Conservation (phyloP, 2,888 invertebrate species). For the Aelia acuminata region DNA sequence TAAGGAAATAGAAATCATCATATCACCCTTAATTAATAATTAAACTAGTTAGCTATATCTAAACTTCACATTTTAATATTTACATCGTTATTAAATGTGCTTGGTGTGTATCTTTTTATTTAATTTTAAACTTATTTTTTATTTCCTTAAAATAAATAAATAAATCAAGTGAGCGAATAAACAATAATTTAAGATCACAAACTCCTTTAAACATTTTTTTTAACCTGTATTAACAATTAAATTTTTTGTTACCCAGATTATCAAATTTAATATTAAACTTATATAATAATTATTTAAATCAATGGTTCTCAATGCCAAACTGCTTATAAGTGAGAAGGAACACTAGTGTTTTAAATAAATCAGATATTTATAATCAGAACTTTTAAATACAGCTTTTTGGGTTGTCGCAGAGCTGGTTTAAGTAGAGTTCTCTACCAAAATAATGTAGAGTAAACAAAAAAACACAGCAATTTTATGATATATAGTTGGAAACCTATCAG, state of each 20-base stretch:
- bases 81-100: constrained; percentile 29
- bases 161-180: constrained; percentile 25
- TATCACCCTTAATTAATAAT: constrained; percentile 5
- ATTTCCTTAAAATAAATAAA: constrained; percentile 3
- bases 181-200: background rate
- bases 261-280: background rate
- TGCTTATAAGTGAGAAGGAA: too few relatives aligned
- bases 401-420: too few relatives aligned
- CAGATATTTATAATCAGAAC: too few relatives aligned
- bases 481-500: too few relatives aligned
- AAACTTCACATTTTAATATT: constrained; percentile 1
- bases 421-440: too few relatives aligned
- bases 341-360: too few relatives aligned
- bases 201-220: too few relatives aligned
- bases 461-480: too few relatives aligned
- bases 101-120: constrained; percentile 4
- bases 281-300: background rate
- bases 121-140: constrained; percentile 12
- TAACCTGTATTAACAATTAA: too few relatives aligned
- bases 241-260: background rate
- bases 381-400: too few relatives aligned
- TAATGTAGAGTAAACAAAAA: too few relatives aligned
- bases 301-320: background rate
- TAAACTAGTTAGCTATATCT: background rate
- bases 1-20: constrained; percentile 16